Base-by-base conservation (phyloP, 1,140 invertebrate genomes). In the Dinoponera quadriceps region DNA sequence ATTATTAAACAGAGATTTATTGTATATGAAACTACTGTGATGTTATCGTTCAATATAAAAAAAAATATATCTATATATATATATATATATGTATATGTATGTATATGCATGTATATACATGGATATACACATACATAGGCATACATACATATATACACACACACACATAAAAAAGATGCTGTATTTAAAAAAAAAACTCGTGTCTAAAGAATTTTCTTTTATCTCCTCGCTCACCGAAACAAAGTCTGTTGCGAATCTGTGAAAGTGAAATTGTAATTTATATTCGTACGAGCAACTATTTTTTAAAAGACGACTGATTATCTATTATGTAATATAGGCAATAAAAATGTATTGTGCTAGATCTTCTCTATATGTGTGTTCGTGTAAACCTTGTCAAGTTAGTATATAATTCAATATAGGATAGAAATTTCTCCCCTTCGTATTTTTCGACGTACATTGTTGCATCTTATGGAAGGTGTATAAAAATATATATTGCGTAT, bases 1-100 rank as follows among this genome's bases (percentile, higher is more conserved):
- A 89, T 91, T 92, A 90, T 91, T n/a, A 80, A 69, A 92, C 73
- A 90, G 87, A 89, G 89, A 87, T 91, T 93, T 93, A 92, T 92
- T 92, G 91, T 94, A 94, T 92, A 93, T 93, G 91, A 93, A 93
- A 92, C 92, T 93, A 93, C 93, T 94, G 93, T 93, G 93, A 94
- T 93, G 93, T 94, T 93, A 93, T 90, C 92, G 93, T 93, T 93
- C 91, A 93, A 94, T 92, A 94, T 93, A 91, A 92, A 90, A 89
- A 91, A 88, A 89, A 49, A 85, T 57, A 87, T 66, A 82, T 59
- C 75, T 82, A 89, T 89, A 89, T 85, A 91, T 87, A 91, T 88
- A 90, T 89, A 89, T 83, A 89, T 80, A 88, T 65, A 87, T 85
- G 89, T 59, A 85, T 72, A 83, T 75, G 44, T 71, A 25, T 80